Evolutionary conservation across 2,797 vertebrate species (phyloP).

Genomic region (Lagorchestes hirsutus): DNA sequence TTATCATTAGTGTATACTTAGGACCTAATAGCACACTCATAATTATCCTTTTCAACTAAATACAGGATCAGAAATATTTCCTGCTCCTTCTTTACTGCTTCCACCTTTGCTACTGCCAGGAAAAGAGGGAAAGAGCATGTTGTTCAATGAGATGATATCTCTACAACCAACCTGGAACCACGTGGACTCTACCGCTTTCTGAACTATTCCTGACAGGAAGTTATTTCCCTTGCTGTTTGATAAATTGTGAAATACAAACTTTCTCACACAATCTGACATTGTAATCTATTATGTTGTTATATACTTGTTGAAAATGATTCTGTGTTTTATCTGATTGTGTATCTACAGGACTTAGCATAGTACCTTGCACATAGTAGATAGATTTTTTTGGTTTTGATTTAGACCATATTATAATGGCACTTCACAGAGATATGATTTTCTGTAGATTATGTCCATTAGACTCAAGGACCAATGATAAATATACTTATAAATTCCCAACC

Average conservation of each 20-base stretch:
- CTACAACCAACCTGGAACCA: background rate
- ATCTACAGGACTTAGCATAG: background rate
- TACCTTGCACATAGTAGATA: background rate
- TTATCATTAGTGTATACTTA: background rate
- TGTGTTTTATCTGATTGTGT: background rate
- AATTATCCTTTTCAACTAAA: background rate
- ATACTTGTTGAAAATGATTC: constrained; percentile 14
- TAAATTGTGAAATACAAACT: constrained; percentile 21
- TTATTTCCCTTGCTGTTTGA: constrained; percentile 26
- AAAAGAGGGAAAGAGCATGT: constrained; percentile 18
- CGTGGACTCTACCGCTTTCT: background rate
- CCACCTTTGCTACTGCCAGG: background rate
- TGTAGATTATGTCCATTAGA: background rate
- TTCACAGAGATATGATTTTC: background rate
- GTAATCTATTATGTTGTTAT: background rate
- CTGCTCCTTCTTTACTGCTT: background rate
- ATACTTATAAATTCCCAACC: background rate
- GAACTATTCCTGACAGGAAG: constrained; percentile 17
- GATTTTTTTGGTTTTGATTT: background rate
- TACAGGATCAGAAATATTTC: background rate
- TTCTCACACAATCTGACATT: constrained; percentile 15
- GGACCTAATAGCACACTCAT: background rate
- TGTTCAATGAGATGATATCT: constrained; percentile 21
- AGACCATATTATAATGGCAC: background rate
- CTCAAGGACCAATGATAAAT: background rate